Evolutionary conservation across 1,140 invertebrate species (phyloP), one percentile per base, ranked within the genome.

Genomic region (Sycobia sp.): DNA sequence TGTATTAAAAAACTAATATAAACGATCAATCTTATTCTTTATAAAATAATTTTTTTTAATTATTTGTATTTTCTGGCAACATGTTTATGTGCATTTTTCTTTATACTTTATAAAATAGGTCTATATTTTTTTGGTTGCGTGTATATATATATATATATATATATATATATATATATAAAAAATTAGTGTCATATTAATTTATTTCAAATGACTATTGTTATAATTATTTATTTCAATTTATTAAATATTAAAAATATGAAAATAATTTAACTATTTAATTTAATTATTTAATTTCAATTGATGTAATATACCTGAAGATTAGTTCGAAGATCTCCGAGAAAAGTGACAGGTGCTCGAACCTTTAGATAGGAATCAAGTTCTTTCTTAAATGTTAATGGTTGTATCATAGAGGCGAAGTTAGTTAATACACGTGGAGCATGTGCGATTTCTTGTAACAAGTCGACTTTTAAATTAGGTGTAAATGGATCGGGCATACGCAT

Each of bases 401-500:
- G 92, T 47, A 98, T 97, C 73, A 93, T 89, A 1, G 88, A 87
- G 1, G 90, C 87, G 73, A 95, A 96, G 76, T 97, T 97, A 16
- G 93, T 91, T 4, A 95, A 85, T 22, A 97, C 93, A 47, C 95
- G 87, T 3, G 97, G 97, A 0, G 95, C 87, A 46, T 87, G 85
- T 9, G 89, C 85, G 68, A 97, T 91, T 69, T 91, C 96, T 23
- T 92, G 87, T 9, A 99, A 82, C 83, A 96, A 89, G 72, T 99
- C 97, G 8, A 99, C 95, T 73, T 97, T 95, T n/a, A 97, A 75
- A 77, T 98, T 98, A 0, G 95, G 95, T 23, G 95, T 98, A 77
- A 99, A 98, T 0, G 97, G 97, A 86, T 99, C 97, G 0, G 97
- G 97, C 44, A 99, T 84, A 11, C 96, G 84, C 96, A 99, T 99